These are phyloP conservation scores for Epirrhoe tristata DNA, from an alignment of 2,888 invertebrate species.

Conservation along the genomic window DNA sequence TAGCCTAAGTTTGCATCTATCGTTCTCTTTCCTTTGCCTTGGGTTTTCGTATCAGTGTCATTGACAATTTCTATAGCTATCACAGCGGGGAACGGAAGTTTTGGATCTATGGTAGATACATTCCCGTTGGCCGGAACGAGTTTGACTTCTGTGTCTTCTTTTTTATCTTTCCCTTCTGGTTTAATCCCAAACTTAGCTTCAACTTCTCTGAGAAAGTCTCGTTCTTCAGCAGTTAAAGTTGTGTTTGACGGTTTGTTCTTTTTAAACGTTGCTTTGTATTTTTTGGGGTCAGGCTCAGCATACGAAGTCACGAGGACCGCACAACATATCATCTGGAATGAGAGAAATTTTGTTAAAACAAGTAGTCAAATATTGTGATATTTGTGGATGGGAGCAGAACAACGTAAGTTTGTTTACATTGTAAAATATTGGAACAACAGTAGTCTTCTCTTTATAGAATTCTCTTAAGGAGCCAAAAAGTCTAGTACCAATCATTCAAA, in stretches of 20 bases:
- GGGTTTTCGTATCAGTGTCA: constrained; percentile 79
- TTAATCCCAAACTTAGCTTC: constrained; percentile 80
- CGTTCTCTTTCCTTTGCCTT: constrained; percentile 86
- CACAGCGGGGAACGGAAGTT: constrained; percentile 78
- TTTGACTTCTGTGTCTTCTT: constrained; percentile 49
- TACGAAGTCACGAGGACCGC: constrained; percentile 55
- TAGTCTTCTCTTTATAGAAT: too few species aligned
- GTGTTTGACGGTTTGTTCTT: constrained; percentile 59
- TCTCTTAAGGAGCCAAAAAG: too few species aligned
- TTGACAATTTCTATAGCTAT: constrained; percentile 87
- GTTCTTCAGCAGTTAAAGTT: constrained; percentile 74
- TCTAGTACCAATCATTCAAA: too few species aligned
- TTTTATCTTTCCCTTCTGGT: constrained; percentile 58
- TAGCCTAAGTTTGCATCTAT: constrained; percentile 90
- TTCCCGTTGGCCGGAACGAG: constrained; percentile 36
- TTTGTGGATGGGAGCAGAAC: neutral
- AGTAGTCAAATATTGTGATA: neutral
- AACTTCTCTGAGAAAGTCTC: constrained; percentile 76
- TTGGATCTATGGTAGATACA: constrained; percentile 46
- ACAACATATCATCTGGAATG: constrained; percentile 72
- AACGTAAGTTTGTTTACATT: too few species aligned
- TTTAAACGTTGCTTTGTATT: constrained; percentile 68
- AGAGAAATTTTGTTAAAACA: neutral
- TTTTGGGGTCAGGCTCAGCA: constrained; percentile 77
- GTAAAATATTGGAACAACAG: too few species aligned